Evolutionary conservation across 2,888 invertebrate genomes (phyloP).

Genomic region (Tiphia femorata): DNA sequence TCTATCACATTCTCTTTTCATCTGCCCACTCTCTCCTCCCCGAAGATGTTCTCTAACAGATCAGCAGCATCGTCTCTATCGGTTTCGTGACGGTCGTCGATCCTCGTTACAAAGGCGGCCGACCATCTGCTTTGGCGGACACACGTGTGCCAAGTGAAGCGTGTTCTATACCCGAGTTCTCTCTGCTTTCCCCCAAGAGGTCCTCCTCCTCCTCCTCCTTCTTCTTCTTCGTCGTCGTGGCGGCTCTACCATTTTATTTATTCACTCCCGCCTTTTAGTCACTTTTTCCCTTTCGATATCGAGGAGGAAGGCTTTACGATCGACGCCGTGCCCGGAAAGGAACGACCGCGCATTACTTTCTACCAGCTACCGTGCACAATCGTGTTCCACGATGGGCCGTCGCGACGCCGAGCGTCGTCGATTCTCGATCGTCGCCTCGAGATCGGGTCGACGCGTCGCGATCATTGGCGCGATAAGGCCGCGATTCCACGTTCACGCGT

Average conservation of each 20-base stretch:
- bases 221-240: background rate
- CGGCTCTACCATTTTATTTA: background rate
- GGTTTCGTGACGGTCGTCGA: conserved; percentile 31
- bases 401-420: conserved; percentile 24
- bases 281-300: conserved; percentile 32
- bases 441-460: conserved; percentile 42
- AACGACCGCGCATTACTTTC: conserved; percentile 31
- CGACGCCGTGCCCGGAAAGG: background rate
- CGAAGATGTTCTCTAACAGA: too few species aligned
- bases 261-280: background rate
- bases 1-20: background rate
- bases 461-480: too few species aligned
- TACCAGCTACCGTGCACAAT: conserved; percentile 19
- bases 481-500: too few species aligned
- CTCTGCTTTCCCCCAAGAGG: conserved; percentile 22
- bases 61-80: conserved; percentile 23
- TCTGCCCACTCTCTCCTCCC: background rate
- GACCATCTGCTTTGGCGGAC: conserved; percentile 24
- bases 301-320: background rate
- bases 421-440: conserved; percentile 25
- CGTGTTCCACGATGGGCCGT: conserved; percentile 21
- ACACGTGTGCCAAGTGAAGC: conserved; percentile 35
- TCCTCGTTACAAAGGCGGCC: conserved; percentile 17
- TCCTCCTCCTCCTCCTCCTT: background rate
- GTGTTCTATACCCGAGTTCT: conserved; percentile 13